Base-by-base conservation (phyloP, 2,888 invertebrate genomes). In the Rhaphigaster nebulosa region DNA sequence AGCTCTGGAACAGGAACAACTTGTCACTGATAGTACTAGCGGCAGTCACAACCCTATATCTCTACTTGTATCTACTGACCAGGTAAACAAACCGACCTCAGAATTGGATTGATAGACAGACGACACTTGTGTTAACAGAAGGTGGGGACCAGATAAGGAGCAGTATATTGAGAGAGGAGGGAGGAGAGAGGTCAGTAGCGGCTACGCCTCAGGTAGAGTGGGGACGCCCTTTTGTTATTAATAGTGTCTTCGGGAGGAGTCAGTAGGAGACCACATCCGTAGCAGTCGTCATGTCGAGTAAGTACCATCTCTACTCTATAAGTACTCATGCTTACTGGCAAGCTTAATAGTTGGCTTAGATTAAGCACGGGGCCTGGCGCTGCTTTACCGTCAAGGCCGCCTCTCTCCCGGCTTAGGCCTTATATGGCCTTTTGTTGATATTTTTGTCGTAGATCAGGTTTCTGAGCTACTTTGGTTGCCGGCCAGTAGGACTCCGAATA, bases 121-220 rank as follows among this genome's bases (percentile, higher is more conserved):
- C 13, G 29, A 65, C 65, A 65, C 65, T 65, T 3, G n/a, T 4
- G 29, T 65, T 65, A 29, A 65, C 65, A 29, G 29, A 34, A 65
- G 65, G 65, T 65, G 65, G 65, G 65, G 65, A 65, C 65, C 65
- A n/a, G 65, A 65, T 65, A 65, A 65, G 65, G 65, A 65, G 20
- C 65, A 65, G 65, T 65, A 18, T 41, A 26, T 38, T 12, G 41
- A 13, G 4, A 38, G 80, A n/a, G 41, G 1, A 41, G 23, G 41
- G 76, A 23, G 41, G 4, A 23, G 80, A 80, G 80, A 41, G 80
- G 80, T 41, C 80, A 80, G 80, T 80, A 4, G 15, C 6, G 80
- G 26, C 23, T 41, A 41, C 41, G 41, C 41, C 80, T 45, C 80
- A 41, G 80, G 80, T 80, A 45, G 80, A 80, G 80, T 80, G 80